Evolutionary conservation across 2,797 vertebrate species (phyloP).

Genomic region (Chaetodon trifasciatus): DNA sequence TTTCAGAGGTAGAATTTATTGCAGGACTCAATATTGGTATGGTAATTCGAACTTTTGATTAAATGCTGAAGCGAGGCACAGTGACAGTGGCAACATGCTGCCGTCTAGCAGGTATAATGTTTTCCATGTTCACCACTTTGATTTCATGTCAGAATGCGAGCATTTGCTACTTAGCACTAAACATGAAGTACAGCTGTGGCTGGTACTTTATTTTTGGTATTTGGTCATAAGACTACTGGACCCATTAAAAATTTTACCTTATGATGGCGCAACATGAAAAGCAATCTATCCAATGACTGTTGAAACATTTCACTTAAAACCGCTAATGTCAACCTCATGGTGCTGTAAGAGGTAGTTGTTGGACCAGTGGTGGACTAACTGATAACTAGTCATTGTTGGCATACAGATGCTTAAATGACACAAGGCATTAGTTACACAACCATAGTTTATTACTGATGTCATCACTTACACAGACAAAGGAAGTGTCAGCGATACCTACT

Average conservation of each 20-base stretch:
- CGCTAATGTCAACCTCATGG: neutral
- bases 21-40: neutral
- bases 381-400: neutral
- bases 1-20: neutral
- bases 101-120: no score
- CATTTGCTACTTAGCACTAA: neutral
- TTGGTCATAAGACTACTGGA: neutral
- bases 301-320: neutral
- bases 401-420: conserved; percentile 45
- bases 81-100: no score
- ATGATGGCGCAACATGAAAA: neutral
- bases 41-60: no score
- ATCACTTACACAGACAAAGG: conserved; percentile 79
- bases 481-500: conserved; percentile 73
- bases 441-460: conserved; percentile 83
- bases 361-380: no score
- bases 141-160: neutral
- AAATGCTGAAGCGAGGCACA: no score
- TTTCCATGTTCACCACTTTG: no score
- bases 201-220: neutral
- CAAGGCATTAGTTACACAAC: conserved; percentile 76
- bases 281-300: no score
- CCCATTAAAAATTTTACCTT: neutral
- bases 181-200: no score
- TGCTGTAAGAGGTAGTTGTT: neutral